Base-by-base conservation (phyloP, 92 coral and sea anemone genomes). In the Actinostola sp. region DNA sequence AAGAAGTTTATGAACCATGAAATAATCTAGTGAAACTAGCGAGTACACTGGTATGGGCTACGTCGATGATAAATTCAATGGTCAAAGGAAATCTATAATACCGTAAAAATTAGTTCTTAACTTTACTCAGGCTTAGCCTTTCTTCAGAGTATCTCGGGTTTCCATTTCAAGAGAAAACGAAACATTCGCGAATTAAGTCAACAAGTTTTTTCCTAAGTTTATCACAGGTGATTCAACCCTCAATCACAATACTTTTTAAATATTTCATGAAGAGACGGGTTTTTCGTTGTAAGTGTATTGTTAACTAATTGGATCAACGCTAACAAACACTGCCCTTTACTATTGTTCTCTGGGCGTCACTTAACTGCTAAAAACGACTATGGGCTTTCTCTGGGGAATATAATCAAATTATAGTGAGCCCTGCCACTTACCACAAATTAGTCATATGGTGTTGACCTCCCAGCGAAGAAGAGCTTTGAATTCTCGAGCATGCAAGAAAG, bases 321-420 rank as follows among this genome's bases (percentile, higher is more conserved):
- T 44, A 23, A 44, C 54, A 21, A 66, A 13, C 34, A 43, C 49
- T 49, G n/a, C 51, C n/a, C 41, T 43, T 17, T 16, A n/a, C 8
- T 33, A 61, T 61, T 32, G 66, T 61, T 61, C 39, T 8, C 12
- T 10, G 38, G 71, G 71, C 39, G 71, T 27, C 43, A 66, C 39
- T 66, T 44, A 44, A 66, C 56, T 66, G 56, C 21, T 25, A 66
- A 66, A 66, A 33, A 66, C 33, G 41, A 27, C 44, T 66, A 57
- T 66, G 31, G 26, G 56, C 19, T 9, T 15, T 27, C 71, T 46
- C 71, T n/a, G 25, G 71, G 71, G 71, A 66, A 66, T n/a, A n/a
- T 66, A 45, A 49, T 8, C 26, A 23, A 66, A 66, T 65, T 42
- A 65, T n/a, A 43, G 55, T 65, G 44, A 44, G 52, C 20, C 2